Base-by-base conservation (phyloP, 2,888 invertebrate species). In the Cylindroiulus punctatus region DNA sequence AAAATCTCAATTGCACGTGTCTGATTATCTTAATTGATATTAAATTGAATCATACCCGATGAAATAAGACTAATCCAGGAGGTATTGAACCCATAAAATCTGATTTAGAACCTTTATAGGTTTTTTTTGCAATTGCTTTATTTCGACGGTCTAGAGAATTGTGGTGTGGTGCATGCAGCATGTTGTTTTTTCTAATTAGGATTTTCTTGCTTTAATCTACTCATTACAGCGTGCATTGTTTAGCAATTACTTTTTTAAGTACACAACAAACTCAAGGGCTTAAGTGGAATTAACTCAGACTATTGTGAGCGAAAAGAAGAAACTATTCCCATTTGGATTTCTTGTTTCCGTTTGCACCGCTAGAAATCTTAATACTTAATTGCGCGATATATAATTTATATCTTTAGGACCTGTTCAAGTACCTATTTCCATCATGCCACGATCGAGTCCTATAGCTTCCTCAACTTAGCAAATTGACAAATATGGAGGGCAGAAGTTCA, bases 251-350 rank as follows among this genome's bases (percentile, higher is more conserved):
- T 22, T 65, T 65, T 65, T 65, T 65, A 65, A 65, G 12, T 65
- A 1, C 65, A 22, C n/a, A 52, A 65, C 65, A 65, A 65, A 65
- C 26, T 8, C 10, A 26, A 65, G 65, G 12, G 65, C 65, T 65
- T 65, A 65, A 26, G 65, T 65, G 65, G 65, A 65, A 26, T 65
- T 65, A 65, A 65, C 65, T 65, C 12, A 26, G 65, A 65, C 65
- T 65, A 26, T 26, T 65, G 26, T 26, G 65, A 22, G 65, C n/a
- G 65, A 65, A 65, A 65, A 65, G n/a, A 65, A 26, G 26, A 22
- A 65, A 26, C 26, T 26, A 65, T 65, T 65, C 65, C 65, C 65
- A 26, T 2, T 65, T 52, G n/a, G 26, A 65, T 65, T 65, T 26
- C n/a, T n/a, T 44, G n/a, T 65, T 26, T 8, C 44, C 44, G 65